Conservation (phyloP, 1,140 invertebrate genomes). For the Temnothorax longispinosus region DNA sequence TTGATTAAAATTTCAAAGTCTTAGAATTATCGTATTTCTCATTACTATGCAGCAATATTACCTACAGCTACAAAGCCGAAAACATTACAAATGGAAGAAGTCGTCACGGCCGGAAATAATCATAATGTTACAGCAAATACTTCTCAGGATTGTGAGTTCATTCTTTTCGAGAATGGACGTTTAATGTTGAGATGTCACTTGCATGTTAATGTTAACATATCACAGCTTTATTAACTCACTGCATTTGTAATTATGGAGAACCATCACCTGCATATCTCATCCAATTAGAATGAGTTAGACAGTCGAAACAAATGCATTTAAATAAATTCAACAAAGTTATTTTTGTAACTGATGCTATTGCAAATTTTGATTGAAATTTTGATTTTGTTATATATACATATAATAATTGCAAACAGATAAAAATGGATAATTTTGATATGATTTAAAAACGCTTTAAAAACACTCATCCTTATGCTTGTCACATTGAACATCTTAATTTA, state of each 20-base stretch:
- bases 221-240: conserved; percentile 25
- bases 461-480: not conserved
- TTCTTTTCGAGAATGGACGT: conserved; percentile 82
- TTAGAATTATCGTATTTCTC: conserved; percentile 4
- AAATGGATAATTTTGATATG: not conserved
- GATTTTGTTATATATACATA: not conserved
- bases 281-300: too few relatives aligned
- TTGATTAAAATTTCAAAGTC: not conserved
- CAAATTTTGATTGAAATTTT: not conserved
- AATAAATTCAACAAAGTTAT: too few relatives aligned
- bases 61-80: conserved; percentile 79
- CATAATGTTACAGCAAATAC: conserved; percentile 77
- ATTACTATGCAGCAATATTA: too few relatives aligned
- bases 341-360: too few relatives aligned
- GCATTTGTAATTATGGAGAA: too few relatives aligned
- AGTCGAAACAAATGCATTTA: too few relatives aligned
- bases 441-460: not conserved
- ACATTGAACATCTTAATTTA: not conserved
- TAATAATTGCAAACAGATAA: not conserved
- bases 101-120: conserved; percentile 71
- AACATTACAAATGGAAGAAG: conserved; percentile 79
- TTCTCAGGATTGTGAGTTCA: conserved; percentile 85
- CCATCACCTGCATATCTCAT: too few relatives aligned
- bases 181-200: conserved; percentile 44
- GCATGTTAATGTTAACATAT: conserved; percentile 49